A percentile compares a stretch with the other conserved stretches of the same genome.
These are phyloP conservation scores for Pharmacophagus antenor DNA, from an alignment of 2,888 invertebrate species.

Conservation along the genomic window DNA sequence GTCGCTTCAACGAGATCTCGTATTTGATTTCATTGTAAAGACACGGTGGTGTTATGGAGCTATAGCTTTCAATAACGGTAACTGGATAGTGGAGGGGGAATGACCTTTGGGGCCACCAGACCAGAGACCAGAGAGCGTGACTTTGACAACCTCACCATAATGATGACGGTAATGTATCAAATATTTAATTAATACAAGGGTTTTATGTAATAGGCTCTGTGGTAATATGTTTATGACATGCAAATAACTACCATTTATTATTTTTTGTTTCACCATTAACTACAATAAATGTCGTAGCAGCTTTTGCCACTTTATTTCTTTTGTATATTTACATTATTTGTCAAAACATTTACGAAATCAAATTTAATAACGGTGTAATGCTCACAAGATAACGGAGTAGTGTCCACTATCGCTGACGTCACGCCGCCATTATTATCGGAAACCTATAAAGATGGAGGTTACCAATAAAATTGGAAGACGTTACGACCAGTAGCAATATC, in stretches of 20 bases:
- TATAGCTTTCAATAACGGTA: conserved; percentile 24
- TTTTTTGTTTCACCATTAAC: too few relatives aligned
- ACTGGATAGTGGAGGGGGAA: conserved; percentile 21
- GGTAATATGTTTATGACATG: too few relatives aligned
- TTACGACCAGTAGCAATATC: conserved; percentile 14
- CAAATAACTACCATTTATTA: too few relatives aligned
- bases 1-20: conserved; percentile 12
- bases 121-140: conserved; percentile 15
- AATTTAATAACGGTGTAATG: background rate
- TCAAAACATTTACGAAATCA: background rate
- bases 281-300: background rate
- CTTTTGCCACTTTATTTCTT: background rate
- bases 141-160: background rate
- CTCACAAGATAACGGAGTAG: conserved; percentile 2
- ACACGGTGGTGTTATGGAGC: conserved; percentile 14
- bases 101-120: conserved; percentile 17
- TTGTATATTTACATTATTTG: background rate
- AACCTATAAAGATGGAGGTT: conserved; percentile 6
- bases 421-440: background rate
- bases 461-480: conserved; percentile 20
- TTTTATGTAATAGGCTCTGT: background rate
- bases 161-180: background rate
- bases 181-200: background rate
- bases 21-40: conserved; percentile 26
- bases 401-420: conserved; percentile 8